These are phyloP conservation scores for Drosophila emarginata DNA, from an alignment of 2,888 invertebrate species.

Conservation along the genomic window DNA sequence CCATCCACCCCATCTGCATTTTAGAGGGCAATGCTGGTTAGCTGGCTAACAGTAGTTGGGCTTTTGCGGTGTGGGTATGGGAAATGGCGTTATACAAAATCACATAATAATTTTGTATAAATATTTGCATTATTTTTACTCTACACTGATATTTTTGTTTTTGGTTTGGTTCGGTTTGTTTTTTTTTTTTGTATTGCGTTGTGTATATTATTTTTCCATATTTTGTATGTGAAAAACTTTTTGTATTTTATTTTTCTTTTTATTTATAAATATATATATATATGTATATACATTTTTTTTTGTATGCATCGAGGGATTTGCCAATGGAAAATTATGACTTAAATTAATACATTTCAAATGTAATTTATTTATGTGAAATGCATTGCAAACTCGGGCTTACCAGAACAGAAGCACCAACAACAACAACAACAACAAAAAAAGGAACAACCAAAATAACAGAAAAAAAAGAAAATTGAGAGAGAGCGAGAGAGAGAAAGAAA, in stretches of 20 bases:
- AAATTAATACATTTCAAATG: constrained; percentile 57
- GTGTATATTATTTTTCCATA: constrained; percentile 15
- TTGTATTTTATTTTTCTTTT: constrained; percentile 27
- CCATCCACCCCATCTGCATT: not conserved
- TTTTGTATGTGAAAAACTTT: constrained; percentile 23
- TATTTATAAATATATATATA: constrained; percentile 19
- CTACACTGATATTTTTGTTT: constrained; percentile 28
- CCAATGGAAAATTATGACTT: constrained; percentile 55
- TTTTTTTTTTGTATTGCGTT: constrained; percentile 20
- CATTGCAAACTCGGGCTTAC: constrained; percentile 9
- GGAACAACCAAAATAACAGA: too few relatives aligned
- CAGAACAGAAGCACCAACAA: constrained; percentile 5
- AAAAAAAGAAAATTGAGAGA: not conserved
- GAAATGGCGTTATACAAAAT: constrained; percentile 39
- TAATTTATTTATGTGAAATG: constrained; percentile 41
- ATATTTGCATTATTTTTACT: constrained; percentile 65
- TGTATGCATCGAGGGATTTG: constrained; percentile 52
- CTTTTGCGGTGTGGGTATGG: not conserved
- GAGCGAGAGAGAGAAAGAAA: not conserved
- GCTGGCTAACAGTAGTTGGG: not conserved
- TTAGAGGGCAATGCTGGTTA: not conserved
- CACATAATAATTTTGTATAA: constrained; percentile 71
- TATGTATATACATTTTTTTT: constrained; percentile 19
- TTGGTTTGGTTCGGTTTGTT: not conserved
- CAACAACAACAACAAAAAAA: not conserved